A percentile compares a stretch with the other conserved stretches of the same genome.
Evolutionary conservation across 1,140 invertebrate genomes (phyloP).

Genomic region (Anoplophora glabripennis): DNA sequence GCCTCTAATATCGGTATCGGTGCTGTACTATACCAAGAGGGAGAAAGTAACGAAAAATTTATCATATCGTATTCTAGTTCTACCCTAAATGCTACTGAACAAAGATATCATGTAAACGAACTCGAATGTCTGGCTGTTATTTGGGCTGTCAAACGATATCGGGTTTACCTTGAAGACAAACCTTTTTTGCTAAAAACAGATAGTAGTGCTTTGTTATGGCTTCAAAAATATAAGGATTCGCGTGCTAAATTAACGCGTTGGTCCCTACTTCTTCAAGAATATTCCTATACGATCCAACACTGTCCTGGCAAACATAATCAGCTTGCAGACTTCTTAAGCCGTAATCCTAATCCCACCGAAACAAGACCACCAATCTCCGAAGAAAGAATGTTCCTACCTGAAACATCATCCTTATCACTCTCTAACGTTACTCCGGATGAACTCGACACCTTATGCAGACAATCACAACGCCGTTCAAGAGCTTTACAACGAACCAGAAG

Average conservation of each 20-base stretch:
- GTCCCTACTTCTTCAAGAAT: conserved; percentile 35
- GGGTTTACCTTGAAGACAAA: conserved; percentile 36
- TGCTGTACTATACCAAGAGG: conserved; percentile 21
- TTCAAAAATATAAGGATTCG: conserved; percentile 27
- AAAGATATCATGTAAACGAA: conserved; percentile 36
- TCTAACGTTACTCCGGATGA: too few species aligned
- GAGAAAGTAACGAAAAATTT: neutral
- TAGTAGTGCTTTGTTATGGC: conserved; percentile 30
- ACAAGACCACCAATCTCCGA: neutral
- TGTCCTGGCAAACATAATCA: conserved; percentile 30
- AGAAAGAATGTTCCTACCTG: neutral
- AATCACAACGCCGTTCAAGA: neutral
- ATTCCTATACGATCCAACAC: conserved; percentile 28
- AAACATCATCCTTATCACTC: neutral
- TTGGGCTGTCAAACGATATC: conserved; percentile 45
- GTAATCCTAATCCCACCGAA: conserved; percentile 6
- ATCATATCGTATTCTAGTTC: conserved; percentile 24
- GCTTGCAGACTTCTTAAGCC: conserved; percentile 29
- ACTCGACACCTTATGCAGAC: neutral
- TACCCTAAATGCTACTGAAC: conserved; percentile 11
- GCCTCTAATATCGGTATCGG: conserved; percentile 14
- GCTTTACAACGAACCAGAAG: neutral
- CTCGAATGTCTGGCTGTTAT: conserved; percentile 50
- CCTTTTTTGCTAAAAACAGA: conserved; percentile 21
- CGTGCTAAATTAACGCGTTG: conserved; percentile 38